Percentiles rank a stretch among this genome's conserved stretches.
Conservation (phyloP, 2,888 invertebrate genomes). For the Operophtera brumata region DNA sequence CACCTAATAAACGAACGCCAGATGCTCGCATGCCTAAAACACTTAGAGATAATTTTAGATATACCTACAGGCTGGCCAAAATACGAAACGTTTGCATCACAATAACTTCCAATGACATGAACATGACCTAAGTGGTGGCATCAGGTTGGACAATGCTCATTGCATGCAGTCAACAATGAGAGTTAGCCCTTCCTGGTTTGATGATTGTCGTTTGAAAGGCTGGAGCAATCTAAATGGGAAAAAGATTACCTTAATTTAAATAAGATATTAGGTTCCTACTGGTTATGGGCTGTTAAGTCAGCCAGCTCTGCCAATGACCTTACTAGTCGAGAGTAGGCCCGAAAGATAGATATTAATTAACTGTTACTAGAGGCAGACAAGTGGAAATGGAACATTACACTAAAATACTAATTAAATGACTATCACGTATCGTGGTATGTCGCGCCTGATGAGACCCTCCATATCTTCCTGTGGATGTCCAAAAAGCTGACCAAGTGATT, state of each 20-base stretch:
- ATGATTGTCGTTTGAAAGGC: conserved; percentile 2
- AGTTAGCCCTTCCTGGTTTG: conserved; percentile 10
- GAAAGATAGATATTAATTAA: background rate
- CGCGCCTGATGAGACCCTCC: no score
- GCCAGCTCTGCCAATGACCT: no score
- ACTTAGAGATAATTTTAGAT: conserved; percentile 17
- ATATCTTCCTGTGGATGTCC: no score
- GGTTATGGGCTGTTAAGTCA: no score
- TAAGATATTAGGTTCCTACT: no score
- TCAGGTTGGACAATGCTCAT: conserved; percentile 15
- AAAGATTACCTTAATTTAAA: background rate
- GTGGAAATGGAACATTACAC: background rate
- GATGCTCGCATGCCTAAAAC: conserved; percentile 19
- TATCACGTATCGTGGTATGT: no score
- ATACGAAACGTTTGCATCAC: conserved; percentile 7
- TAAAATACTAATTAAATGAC: background rate
- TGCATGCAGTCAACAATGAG: conserved; percentile 26
- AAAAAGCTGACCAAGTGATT: no score
- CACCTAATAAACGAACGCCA: conserved; percentile 3
- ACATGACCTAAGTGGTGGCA: background rate
- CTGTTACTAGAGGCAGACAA: background rate
- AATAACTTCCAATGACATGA: conserved; percentile 11
- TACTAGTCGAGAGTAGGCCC: background rate
- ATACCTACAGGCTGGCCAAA: conserved; percentile 12
- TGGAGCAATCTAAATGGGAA: background rate